Evolutionary conservation across 2,797 vertebrate genomes (phyloP), one percentile per base, ranked within the genome.

Genomic region (Siniperca obscura): DNA sequence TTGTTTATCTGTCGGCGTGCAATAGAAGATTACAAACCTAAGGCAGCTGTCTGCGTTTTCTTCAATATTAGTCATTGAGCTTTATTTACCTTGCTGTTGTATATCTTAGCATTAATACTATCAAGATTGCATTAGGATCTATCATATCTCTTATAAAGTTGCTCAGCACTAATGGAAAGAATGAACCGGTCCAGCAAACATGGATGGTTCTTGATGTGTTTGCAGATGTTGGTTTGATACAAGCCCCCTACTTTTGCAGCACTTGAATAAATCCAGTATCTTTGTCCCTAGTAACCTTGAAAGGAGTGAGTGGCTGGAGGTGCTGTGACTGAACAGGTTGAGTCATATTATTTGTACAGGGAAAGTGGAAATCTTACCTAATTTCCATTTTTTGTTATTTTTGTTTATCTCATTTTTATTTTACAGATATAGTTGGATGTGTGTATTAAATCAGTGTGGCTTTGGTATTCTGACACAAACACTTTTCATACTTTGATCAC

Each of bases 201-300:
- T 78, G 81, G 81, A 79, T 50, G 69, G 68, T 77, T 91, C 69
- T 84, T 81, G 86, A 87, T 90, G 76, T 79, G 83, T 86, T 86
- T 83, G 90, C 88, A 89, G 89, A 90, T 93, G 85, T 85, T 77
- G 67, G 79, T 83, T 81, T 68, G 89, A 92, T 93, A 82, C 55
- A 75, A 73, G 75, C 71, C 74, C 76, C 67, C 60, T 69, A 81
- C 80, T 83, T 84, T 84, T 53, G 80, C 70, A 19, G 80, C 7
- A 78, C 78, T 65, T 38, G 76, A 85, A 66, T 60, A 71, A 74
- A 76, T 86, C 88, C 78, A 69, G 25, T 67, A 66, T 74, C 64
- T 82, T 56, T 85, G 88, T 92, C 86, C 85, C 61, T 34, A 1
- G 68, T 90, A 90, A 93, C 92, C 91, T 93, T 91, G 90, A 89